Evolutionary conservation across 37 sponge, comb jelly and placozoan species (phyloP).

Genomic region (Hormiphora californensis): DNA sequence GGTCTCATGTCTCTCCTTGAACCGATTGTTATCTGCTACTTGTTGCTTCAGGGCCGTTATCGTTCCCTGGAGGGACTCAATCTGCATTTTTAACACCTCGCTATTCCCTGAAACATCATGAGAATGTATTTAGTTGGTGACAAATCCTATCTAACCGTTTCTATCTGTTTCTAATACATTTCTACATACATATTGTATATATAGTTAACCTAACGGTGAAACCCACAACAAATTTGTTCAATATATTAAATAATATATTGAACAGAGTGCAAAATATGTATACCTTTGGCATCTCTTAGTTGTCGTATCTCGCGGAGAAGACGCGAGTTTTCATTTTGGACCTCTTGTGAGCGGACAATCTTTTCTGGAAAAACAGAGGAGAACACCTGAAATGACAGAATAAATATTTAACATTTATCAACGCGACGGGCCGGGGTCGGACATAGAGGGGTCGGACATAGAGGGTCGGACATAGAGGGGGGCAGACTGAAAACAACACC

Average conservation of each 20-base stretch:
- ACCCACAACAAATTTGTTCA: neutral
- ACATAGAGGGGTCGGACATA: neutral
- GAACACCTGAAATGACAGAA: neutral
- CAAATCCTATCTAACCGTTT: too few species aligned
- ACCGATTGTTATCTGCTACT: neutral
- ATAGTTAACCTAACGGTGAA: neutral
- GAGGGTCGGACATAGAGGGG: too few species aligned
- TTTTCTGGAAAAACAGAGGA: constrained; percentile 33
- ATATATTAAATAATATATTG: neutral
- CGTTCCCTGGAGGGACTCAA: neutral
- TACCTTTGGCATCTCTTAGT: constrained; percentile 5
- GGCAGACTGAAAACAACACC: neutral
- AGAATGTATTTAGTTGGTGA: too few species aligned
- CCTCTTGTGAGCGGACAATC: neutral
- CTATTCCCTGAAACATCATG: neutral
- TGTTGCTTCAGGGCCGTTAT: neutral
- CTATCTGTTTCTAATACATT: neutral
- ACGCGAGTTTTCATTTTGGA: neutral
- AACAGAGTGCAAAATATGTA: neutral
- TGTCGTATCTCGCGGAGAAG: neutral
- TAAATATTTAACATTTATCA: neutral
- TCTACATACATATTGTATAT: neutral
- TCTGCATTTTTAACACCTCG: constrained; percentile 4
- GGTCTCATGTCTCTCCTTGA: constrained; percentile 7
- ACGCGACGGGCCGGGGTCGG: neutral